Evolutionary conservation across 1,140 invertebrate species (phyloP), one percentile per base, ranked within the genome.

Genomic region (Caenorhabditis tropicalis): DNA sequence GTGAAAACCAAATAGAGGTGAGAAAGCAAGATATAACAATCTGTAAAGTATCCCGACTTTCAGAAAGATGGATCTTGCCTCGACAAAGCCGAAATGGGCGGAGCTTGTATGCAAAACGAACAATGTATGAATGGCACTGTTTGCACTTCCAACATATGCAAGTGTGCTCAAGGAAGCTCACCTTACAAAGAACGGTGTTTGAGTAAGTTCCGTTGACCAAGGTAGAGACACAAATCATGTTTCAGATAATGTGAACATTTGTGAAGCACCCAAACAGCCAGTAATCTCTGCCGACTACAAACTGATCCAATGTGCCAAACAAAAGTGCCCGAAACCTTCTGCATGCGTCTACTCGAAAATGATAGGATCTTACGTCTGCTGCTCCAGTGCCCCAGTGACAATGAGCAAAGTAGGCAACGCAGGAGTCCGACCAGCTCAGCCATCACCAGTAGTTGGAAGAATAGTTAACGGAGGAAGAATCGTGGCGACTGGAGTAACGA

Each of bases 351-450:
- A 86, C 49, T 89, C 88, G 10, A 86, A 86, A 48, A 81, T 82
- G 31, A 79, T 89, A 9, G 85, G 79, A 24, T 82, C 86, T 27
- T 89, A 89, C 46, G 85, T 89, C 79, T 89, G 88, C 60, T 89
- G 88, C 79, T 53, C 83, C 7, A 27, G 27, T 70, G 84, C 51
- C 12, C 21, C 65, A 19, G 36, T 43, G 19, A 24, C 65, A 21
- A 43, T 74, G 33, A 74, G 36, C 21, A 81, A 81, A 51, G 46
- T 29, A 33, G 48, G 48, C 24, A 12, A 10, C 21, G 21, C 53
- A 10, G 15, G 16, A 7, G 33, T 43, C 2, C 12, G 9, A 39
- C 51, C 79, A 81, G 48, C 7, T n/a, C 19, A 36, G 5, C 21
- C 81, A 81, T 5, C 79, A 53, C 49, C 58, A 10, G 39, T 53